Base-by-base conservation (phyloP, 2,888 invertebrate genomes). In the Drosophila neonasuta region DNA sequence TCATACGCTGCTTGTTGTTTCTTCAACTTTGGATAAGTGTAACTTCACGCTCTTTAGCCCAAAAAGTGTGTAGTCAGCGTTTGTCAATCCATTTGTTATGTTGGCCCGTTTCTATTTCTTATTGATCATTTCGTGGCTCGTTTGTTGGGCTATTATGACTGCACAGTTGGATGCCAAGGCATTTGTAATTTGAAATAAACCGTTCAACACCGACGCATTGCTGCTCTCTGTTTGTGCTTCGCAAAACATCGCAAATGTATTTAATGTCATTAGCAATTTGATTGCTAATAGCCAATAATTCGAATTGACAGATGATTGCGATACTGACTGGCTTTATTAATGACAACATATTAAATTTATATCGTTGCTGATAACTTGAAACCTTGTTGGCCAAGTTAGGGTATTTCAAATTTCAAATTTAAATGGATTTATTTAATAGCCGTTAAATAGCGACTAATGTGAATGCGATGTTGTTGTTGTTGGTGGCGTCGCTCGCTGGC, bases 71-170 rank as follows among this genome's bases (percentile, higher is more conserved):
- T 46, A 74, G 68, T 72, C 77, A 77, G 77, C 57, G 5, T 48
- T 36, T 66, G 78, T 68, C 75, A 72, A 78, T 78, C 69, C 69
- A 74, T 59, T 74, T 74, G 61, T 36, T 29, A 1, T 36, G 36
- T 10, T 32, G 2, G 46, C 32, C 39, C 9, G 51, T 51, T 59
- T 67, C 63, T 20, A 62, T 59, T 58, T 66, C 2, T 66, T 72
- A 69, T 77, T 48, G 50, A 62, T 65, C 68, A 29, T 69, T 63
- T 36, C 41, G 30, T 1, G 11, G 29, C 8, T 36, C 30, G 45
- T 29, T 64, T 48, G 36, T n/a, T 29, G 41, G 29, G 45, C 36
- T 54, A 54, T 39, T 68, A 49, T 45, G 39, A 29, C 29, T 49
- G 74, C 71, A 54, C 64, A 71, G 71, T 64, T 55, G 59, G 71